Percentiles rank a stretch among this genome's conserved stretches.
These are phyloP conservation scores for Cheilosia vulpina DNA, from an alignment of 2,888 invertebrate genomes.

Conservation along the genomic window DNA sequence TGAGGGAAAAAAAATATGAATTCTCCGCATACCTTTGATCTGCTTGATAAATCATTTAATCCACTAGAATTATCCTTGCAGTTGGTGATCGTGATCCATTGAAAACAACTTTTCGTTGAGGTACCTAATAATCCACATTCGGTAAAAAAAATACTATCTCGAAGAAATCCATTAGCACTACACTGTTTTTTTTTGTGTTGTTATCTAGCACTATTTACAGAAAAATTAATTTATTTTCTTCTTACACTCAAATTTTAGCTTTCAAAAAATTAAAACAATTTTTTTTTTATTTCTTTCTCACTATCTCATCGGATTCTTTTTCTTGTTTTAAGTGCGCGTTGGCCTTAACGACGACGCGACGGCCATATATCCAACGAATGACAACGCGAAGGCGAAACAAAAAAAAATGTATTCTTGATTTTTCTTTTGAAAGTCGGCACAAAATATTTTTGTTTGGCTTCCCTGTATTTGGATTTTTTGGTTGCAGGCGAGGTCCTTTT, in stretches of 20 bases:
- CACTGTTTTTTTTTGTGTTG: not conserved
- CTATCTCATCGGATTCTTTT: slow-evolving; percentile 37
- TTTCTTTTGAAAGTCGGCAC: not conserved
- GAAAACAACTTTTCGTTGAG: slow-evolving; percentile 48
- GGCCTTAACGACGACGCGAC: slow-evolving; percentile 66
- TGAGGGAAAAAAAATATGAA: slow-evolving; percentile 3
- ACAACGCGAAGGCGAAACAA: slow-evolving; percentile 65
- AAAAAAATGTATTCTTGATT: slow-evolving; percentile 17
- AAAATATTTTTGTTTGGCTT: slow-evolving; percentile 47
- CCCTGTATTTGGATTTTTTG: slow-evolving; percentile 3
- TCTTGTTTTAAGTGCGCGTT: slow-evolving; percentile 58
- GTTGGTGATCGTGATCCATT: slow-evolving; percentile 65
- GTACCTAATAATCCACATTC: slow-evolving; percentile 75
- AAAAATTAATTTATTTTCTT: slow-evolving; percentile 16
- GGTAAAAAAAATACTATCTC: slow-evolving; percentile 20
- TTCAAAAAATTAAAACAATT: slow-evolving; percentile 45
- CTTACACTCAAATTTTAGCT: slow-evolving; percentile 30
- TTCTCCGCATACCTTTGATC: slow-evolving; percentile 61
- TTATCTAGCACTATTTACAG: slow-evolving; percentile 29
- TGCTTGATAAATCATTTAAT: slow-evolving; percentile 75
- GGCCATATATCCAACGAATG: slow-evolving; percentile 67
- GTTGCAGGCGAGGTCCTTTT: not conserved
- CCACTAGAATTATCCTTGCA: slow-evolving; percentile 71
- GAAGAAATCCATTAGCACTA: not conserved
- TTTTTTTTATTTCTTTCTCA: slow-evolving; percentile 33